A percentile compares a stretch with the other conserved stretches of the same genome.
phyloP scores from a whole-genome alignment of 2,113 vertebrate species.

The Rhabdomys dilectus region DNA sequence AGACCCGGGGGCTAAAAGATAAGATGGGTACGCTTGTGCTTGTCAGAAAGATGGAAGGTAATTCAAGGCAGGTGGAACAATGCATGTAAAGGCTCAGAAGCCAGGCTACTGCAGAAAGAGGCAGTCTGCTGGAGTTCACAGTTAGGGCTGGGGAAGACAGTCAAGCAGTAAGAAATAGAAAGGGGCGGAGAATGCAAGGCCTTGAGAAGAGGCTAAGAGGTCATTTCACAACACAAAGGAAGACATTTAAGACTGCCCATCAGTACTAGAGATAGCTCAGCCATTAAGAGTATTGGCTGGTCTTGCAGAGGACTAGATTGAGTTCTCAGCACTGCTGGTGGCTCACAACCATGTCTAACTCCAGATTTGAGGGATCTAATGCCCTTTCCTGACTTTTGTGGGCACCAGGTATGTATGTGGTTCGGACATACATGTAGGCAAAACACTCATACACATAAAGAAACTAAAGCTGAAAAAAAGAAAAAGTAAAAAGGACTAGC shows the following conservation, averaged over 20 bases:
- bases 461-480: not conserved
- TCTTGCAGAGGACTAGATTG: not conserved
- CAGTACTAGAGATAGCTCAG: not conserved
- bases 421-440: not conserved
- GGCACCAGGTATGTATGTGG: not conserved
- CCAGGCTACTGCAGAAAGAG: not conserved
- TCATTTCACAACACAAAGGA: not conserved
- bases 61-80: not conserved
- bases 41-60: not conserved
- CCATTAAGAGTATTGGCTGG: not conserved
- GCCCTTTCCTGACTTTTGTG: not conserved
- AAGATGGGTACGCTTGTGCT: not conserved
- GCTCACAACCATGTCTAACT: not conserved
- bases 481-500: conserved; percentile 11
- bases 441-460: not conserved
- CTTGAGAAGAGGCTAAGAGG: conserved; percentile 3
- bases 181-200: not conserved
- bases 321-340: not conserved
- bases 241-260: conserved; percentile 18
- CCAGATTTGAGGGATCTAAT: not conserved
- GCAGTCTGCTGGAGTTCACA: not conserved
- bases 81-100: conserved; percentile 29
- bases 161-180: not conserved
- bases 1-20: not conserved
- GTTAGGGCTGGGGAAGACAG: not conserved